Conservation (phyloP, 2,797 vertebrate species). For the Myotis vivesi region DNA sequence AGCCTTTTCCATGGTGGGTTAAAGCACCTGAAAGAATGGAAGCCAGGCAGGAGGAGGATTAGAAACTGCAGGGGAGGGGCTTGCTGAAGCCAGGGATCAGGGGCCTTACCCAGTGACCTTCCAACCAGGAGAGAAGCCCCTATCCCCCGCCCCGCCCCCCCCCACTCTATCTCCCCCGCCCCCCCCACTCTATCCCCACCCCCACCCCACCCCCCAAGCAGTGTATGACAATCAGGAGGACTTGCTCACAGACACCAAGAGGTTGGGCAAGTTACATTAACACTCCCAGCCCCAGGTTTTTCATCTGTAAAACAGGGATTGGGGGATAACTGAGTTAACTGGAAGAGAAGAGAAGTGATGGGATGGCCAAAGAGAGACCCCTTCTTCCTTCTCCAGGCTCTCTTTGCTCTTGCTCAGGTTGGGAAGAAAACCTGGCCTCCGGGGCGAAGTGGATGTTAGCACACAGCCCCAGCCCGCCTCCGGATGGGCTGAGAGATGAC, state of each 20-base stretch:
- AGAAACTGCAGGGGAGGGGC: not conserved
- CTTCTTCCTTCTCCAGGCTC: not conserved
- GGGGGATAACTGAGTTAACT: not conserved
- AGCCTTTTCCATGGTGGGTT: too few relatives aligned
- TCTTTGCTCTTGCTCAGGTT: not conserved
- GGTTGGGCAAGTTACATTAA: not conserved
- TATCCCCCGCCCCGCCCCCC: too few relatives aligned
- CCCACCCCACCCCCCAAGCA: not conserved
- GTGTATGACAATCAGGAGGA: not conserved
- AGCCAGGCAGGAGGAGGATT: not conserved
- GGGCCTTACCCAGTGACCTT: not conserved
- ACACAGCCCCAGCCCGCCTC: not conserved
- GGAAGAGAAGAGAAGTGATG: not conserved
- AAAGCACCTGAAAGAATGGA: not conserved
- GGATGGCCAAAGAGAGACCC: not conserved
- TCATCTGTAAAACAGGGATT: not conserved
- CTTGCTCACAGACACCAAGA: not conserved
- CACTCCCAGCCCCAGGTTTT: not conserved
- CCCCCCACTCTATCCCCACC: too few relatives aligned
- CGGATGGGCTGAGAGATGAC: conserved; percentile 68
- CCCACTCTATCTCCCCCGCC: too few relatives aligned
- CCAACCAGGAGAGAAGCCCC: not conserved
- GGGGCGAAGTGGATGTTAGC: not conserved
- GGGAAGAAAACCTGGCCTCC: not conserved
- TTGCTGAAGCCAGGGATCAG: not conserved